Conservation (phyloP, 2,888 invertebrate species). For the Spilarctia lutea region DNA sequence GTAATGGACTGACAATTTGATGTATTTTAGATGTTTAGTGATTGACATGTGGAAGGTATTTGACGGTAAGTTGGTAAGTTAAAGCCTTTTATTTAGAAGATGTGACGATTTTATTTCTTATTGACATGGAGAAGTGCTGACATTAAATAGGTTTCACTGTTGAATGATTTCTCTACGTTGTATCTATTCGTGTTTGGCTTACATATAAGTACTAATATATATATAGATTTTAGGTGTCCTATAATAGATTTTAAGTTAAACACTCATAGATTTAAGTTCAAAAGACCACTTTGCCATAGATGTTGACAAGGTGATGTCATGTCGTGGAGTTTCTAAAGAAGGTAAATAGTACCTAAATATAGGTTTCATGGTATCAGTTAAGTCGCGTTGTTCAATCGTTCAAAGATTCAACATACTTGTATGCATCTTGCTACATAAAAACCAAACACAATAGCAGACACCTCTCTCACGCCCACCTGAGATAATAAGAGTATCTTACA, state of each 20-base stretch:
- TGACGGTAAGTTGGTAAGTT: slow-evolving; percentile 7
- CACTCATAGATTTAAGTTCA: background rate
- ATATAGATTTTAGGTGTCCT: background rate
- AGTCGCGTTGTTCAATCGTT: background rate
- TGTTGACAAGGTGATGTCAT: background rate
- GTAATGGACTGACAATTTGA: slow-evolving; percentile 29
- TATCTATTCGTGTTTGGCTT: background rate
- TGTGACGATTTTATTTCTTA: background rate
- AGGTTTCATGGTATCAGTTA: background rate
- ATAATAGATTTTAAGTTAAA: background rate
- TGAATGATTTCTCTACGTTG: background rate
- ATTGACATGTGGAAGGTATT: slow-evolving; percentile 21
- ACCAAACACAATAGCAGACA: background rate
- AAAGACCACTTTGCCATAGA: background rate
- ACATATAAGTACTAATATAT: background rate
- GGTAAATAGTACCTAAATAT: background rate
- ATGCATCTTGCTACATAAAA: background rate
- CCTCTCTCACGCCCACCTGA: background rate
- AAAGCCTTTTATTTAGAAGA: background rate
- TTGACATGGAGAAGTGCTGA: background rate
- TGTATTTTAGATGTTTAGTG: slow-evolving; percentile 32
- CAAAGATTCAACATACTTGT: background rate
- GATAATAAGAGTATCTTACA: background rate
- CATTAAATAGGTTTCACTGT: background rate
- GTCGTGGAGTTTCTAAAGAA: background rate